A percentile compares a stretch with the other conserved stretches of the same genome.
Evolutionary conservation across 30 jellyfish, hydroid and myxozoan genomes (phyloP).

Genomic region (Hydractinia echinata): DNA sequence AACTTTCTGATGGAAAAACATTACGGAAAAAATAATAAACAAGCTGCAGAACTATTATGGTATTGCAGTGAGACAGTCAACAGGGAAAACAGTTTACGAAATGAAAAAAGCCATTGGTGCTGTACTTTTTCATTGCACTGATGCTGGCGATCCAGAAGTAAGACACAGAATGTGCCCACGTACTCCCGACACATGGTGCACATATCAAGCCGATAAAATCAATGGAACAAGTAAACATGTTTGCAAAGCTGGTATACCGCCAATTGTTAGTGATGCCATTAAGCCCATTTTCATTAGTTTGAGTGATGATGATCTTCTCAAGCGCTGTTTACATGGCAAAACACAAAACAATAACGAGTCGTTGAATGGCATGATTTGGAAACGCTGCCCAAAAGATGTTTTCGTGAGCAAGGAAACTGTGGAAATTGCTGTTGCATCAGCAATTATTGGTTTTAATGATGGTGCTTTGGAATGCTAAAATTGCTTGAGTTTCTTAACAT

Average conservation of each 20-base stretch:
- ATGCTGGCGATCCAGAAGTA: neutral
- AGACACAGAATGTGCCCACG: constrained; percentile 24
- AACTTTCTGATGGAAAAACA: constrained; percentile 1
- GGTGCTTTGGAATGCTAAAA: constrained; percentile 20
- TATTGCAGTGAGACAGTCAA: neutral
- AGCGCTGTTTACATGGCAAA: constrained; percentile 21
- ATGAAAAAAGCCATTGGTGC: constrained; percentile 13
- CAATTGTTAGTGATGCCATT: neutral
- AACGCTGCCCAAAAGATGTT: constrained; percentile 22
- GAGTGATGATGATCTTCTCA: constrained; percentile 24
- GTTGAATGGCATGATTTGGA: constrained; percentile 26
- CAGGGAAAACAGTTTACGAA: constrained; percentile 7
- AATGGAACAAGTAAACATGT: neutral
- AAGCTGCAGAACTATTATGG: constrained; percentile 13
- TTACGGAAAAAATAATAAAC: constrained; percentile 5
- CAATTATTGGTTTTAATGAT: constrained; percentile 34
- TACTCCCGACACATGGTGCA: constrained; percentile 16
- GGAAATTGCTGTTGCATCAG: constrained; percentile 35
- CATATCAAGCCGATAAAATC: constrained; percentile 3
- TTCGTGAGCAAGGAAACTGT: constrained; percentile 20
- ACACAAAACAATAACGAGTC: constrained; percentile 27
- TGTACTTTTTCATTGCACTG: neutral
- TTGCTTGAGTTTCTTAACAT: constrained; percentile 3
- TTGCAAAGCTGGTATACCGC: constrained; percentile 16
- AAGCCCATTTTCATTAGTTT: constrained; percentile 20